Conservation (phyloP, 2,113 vertebrate genomes). For the Calyptommatus sinebrachiatus region DNA sequence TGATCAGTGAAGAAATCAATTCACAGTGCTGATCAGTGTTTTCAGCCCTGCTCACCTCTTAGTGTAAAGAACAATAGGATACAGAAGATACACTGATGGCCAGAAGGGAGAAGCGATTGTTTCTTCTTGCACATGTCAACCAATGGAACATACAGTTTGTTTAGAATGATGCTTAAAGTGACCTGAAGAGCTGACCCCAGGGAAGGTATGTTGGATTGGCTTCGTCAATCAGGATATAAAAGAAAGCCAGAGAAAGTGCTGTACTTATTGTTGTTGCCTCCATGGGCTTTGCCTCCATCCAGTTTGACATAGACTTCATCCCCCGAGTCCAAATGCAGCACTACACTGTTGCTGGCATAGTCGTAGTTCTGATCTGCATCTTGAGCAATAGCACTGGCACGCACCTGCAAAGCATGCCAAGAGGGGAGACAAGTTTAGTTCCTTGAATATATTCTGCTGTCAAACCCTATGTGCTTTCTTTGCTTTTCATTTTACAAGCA, state of each 20-base stretch:
- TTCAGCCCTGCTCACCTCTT: constrained; percentile 16
- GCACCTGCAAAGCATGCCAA: constrained; percentile 72
- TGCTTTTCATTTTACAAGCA: neutral
- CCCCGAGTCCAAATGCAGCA: constrained; percentile 90
- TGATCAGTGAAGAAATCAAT: neutral
- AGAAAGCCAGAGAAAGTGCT: constrained; percentile 97
- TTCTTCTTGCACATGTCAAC: constrained; percentile 29
- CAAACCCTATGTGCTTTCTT: neutral
- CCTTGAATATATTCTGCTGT: neutral
- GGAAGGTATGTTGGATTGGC: neutral
- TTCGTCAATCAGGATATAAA: constrained; percentile 84
- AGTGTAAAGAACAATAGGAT: constrained; percentile 24
- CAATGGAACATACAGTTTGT: constrained; percentile 21
- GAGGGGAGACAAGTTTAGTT: constrained; percentile 22
- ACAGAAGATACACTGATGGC: constrained; percentile 12
- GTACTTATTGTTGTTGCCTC: constrained; percentile 96
- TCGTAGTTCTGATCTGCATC: constrained; percentile 95
- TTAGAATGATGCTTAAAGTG: constrained; percentile 46
- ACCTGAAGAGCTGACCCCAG: constrained; percentile 32
- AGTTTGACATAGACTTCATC: constrained; percentile 94
- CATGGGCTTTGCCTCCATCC: constrained; percentile 92
- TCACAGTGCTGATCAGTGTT: neutral
- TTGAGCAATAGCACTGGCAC: constrained; percentile 92
- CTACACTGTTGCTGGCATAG: constrained; percentile 94
- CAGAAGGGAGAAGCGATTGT: constrained; percentile 4